Percentiles rank a stretch among this genome's conserved stretches.
Conservation (phyloP, 2,888 invertebrate species). For the Aradus depressus region DNA sequence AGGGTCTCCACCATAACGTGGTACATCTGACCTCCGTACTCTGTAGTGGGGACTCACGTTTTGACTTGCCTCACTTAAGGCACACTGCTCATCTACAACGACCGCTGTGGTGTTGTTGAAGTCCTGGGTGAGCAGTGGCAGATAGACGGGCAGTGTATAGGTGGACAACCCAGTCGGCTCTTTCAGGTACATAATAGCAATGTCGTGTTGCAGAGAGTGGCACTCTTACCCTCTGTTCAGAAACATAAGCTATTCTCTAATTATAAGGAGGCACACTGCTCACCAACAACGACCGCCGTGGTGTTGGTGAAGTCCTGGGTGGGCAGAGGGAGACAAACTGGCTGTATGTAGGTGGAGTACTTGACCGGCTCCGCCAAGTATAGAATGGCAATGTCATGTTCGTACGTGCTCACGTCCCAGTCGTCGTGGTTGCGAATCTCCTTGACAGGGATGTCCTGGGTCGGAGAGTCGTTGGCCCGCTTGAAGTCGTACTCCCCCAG, state of each 20-base stretch:
- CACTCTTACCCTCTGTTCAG: no score
- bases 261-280: no score
- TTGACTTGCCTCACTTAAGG: no score
- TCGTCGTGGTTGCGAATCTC: conserved; percentile 55
- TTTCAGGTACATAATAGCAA: conserved; percentile 58
- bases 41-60: no score
- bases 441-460: conserved; percentile 55
- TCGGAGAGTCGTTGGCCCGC: conserved; percentile 52
- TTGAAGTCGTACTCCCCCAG: conserved; percentile 74
- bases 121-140: conserved; percentile 53
- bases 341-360: conserved; percentile 72
- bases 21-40: conserved; percentile 57
- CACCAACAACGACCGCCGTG: conserved; percentile 34
- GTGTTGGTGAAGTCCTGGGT: conserved; percentile 39
- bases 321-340: conserved; percentile 66
- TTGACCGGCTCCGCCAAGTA: conserved; percentile 52
- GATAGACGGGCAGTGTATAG: conserved; percentile 74
- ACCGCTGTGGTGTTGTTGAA: conserved; percentile 34
- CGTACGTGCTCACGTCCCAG: conserved; percentile 55
- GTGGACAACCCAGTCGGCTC: conserved; percentile 56
- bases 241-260: no score
- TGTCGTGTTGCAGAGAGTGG: conserved; percentile 70
- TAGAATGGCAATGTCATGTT: conserved; percentile 66
- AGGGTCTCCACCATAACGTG: conserved; percentile 61
- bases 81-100: conserved; percentile 35